Evolutionary conservation across 2,797 vertebrate genomes (phyloP).

Genomic region (Microctenopoma lineatum): DNA sequence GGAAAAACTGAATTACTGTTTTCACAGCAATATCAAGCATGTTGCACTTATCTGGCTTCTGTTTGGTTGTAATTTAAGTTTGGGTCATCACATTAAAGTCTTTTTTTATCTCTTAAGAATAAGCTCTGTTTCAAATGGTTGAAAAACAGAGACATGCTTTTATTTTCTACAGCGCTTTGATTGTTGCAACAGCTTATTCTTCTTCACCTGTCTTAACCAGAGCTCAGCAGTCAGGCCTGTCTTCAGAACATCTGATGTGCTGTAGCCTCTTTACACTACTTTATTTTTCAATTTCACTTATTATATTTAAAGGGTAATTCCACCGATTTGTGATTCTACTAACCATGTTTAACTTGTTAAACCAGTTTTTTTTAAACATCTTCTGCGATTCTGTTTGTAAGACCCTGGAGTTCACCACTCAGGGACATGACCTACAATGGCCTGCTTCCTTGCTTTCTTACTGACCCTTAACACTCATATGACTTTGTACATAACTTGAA

Average conservation of each 20-base stretch:
- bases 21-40: conserved; percentile 1
- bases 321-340: not conserved
- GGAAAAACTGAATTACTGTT: conserved; percentile 19
- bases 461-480: not conserved
- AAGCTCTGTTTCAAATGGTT: not conserved
- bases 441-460: no score
- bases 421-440: no score
- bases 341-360: no score
- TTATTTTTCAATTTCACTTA: not conserved
- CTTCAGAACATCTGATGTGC: not conserved
- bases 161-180: not conserved
- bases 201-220: no score
- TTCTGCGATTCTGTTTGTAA: no score
- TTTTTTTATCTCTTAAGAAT: not conserved
- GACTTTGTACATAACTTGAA: not conserved
- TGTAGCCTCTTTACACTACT: conserved; percentile 1
- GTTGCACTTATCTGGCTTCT: not conserved
- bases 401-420: no score
- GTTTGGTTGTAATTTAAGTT: not conserved
- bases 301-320: not conserved
- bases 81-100: not conserved
- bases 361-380: no score
- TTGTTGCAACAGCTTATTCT: not conserved
- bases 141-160: not conserved
- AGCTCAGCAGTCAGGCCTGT: no score